Percentiles rank a stretch among this genome's conserved stretches.
phyloP scores from a whole-genome alignment of 2,113 vertebrate species.

The Odocoileus hemionus region DNA sequence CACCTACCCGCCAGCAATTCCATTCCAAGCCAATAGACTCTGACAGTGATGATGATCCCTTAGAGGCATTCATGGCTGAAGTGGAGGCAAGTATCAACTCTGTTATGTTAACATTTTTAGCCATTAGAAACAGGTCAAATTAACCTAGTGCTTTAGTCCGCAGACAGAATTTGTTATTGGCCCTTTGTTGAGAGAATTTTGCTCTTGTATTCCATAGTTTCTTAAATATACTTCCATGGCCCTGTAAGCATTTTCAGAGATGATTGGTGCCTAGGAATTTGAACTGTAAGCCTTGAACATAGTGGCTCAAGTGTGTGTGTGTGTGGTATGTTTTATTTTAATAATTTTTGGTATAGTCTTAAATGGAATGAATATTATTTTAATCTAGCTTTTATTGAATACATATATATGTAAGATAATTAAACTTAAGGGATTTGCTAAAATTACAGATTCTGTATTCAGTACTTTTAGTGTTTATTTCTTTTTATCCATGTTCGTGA shows the following conservation, averaged over 20 bases:
- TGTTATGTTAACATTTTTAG: background rate
- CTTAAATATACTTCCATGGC: background rate
- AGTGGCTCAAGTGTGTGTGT: background rate
- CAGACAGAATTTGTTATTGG: background rate
- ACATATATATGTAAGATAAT: background rate
- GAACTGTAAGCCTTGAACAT: background rate
- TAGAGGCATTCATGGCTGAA: constrained; percentile 99
- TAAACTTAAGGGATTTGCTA: background rate
- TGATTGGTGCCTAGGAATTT: background rate
- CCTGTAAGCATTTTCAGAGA: background rate
- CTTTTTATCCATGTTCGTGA: background rate
- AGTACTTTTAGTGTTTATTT: background rate
- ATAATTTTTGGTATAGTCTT: constrained; percentile 13
- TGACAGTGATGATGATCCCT: constrained; percentile 97
- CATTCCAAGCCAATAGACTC: constrained; percentile 87
- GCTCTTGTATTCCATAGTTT: background rate
- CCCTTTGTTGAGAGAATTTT: background rate
- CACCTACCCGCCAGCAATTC: constrained; percentile 95
- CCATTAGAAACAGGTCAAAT: background rate
- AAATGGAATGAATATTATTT: background rate
- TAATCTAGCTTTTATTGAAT: background rate
- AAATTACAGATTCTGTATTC: background rate
- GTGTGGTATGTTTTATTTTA: background rate
- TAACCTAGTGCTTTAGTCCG: background rate
- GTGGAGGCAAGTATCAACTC: constrained; percentile 88